Evolutionary conservation across 2,113 vertebrate species (phyloP).

Genomic region (Herpailurus yagouaroundi): DNA sequence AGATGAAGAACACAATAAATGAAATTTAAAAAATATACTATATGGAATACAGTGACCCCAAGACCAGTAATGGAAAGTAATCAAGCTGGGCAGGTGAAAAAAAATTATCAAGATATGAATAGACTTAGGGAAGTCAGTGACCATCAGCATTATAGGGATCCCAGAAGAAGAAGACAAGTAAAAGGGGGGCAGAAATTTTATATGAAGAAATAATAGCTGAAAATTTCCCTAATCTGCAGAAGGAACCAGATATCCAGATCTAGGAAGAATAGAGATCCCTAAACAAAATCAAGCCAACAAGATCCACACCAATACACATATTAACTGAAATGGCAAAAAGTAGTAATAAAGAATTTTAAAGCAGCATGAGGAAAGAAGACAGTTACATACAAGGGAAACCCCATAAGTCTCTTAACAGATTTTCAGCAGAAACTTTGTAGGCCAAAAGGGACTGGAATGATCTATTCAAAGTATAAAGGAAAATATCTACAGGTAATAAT

Average conservation of each 20-base stretch:
- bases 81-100: not conserved
- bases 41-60: not conserved
- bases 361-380: not conserved
- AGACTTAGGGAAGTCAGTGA: not conserved
- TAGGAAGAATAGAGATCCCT: not conserved
- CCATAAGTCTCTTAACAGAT: not conserved
- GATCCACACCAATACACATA: not conserved
- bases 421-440: not conserved
- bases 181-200: not conserved
- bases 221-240: not conserved
- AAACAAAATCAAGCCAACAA: not conserved
- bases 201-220: not conserved
- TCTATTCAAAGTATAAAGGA: not conserved
- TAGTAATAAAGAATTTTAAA: not conserved
- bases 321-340: not conserved
- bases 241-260: not conserved
- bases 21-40: not conserved
- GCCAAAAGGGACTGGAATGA: not conserved
- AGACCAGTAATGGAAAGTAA: not conserved
- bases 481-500: not conserved
- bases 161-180: not conserved
- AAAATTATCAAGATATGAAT: not conserved
- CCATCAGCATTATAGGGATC: not conserved
- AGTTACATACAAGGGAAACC: not conserved
- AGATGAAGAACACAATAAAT: not conserved